Percentiles rank a stretch among this genome's conserved stretches.
These are phyloP conservation scores for Hydractinia symbiolongicarpus DNA, from an alignment of 30 jellyfish, hydroid and myxozoan genomes.

Conservation along the genomic window DNA sequence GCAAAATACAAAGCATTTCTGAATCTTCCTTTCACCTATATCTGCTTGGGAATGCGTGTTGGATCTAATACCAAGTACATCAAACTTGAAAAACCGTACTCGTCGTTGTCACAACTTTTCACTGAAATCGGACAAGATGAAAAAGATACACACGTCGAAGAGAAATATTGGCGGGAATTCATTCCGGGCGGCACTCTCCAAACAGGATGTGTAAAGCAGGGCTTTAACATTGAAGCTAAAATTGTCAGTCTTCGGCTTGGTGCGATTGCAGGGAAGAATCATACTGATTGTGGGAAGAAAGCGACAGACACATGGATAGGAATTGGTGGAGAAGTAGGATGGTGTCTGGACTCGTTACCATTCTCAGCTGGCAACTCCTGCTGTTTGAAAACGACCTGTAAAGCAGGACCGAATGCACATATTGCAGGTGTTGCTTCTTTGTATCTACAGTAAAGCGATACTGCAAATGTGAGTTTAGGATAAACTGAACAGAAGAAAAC, in stretches of 20 bases:
- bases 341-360: not conserved
- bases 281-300: not conserved
- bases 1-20: constrained; percentile 21
- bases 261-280: not conserved
- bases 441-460: not conserved
- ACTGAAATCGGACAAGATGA: not conserved
- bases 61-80: not conserved
- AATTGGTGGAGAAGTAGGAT: not conserved
- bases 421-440: not conserved
- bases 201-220: not conserved
- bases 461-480: no score
- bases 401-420: not conserved
- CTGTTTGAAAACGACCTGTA: not conserved
- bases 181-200: not conserved
- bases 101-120: constrained; percentile 1
- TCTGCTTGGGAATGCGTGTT: constrained; percentile 18
- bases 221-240: not conserved
- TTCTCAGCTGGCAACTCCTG: constrained; percentile 9
- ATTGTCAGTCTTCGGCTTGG: constrained; percentile 8
- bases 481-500: no score
- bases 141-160: not conserved
- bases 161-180: not conserved
- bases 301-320: constrained; percentile 4
- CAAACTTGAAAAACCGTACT: not conserved
- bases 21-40: not conserved